Conservation (phyloP, 64 coral and sea anemone genomes). For the Astreopora myriophthalma region DNA sequence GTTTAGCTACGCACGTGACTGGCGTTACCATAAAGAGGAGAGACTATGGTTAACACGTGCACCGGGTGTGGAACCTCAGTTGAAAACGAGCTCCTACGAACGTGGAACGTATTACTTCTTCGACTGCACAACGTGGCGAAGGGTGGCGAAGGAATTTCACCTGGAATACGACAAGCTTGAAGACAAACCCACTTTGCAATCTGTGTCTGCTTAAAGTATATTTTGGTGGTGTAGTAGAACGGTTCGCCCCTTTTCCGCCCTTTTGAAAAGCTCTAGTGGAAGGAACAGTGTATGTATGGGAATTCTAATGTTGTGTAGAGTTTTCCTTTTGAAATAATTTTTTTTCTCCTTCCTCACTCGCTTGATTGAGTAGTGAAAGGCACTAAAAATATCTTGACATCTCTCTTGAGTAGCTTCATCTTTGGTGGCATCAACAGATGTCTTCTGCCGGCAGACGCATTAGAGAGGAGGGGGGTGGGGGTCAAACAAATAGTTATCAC, state of each 20-base stretch:
- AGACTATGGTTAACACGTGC: conserved; percentile 96
- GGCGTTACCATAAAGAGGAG: conserved; percentile 98
- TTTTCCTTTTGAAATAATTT: not conserved
- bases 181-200: conserved; percentile 89
- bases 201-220: conserved; percentile 65
- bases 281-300: not conserved
- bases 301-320: not conserved
- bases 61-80: conserved; percentile 87
- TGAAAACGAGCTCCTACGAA: conserved; percentile 90
- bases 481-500: too few species aligned
- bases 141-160: conserved; percentile 94
- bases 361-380: not conserved
- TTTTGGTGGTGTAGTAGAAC: not conserved
- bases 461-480: too few species aligned
- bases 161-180: conserved; percentile 97
- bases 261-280: not conserved
- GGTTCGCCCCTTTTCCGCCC: not conserved
- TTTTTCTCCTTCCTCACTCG: not conserved
- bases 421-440: not conserved
- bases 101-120: conserved; percentile 98
- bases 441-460: too few species aligned
- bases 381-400: not conserved
- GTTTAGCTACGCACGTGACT: conserved; percentile 90
- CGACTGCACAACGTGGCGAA: conserved; percentile 92
- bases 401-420: not conserved